Conservation (phyloP, 2,888 invertebrate species). For the Brachyptera putata region DNA sequence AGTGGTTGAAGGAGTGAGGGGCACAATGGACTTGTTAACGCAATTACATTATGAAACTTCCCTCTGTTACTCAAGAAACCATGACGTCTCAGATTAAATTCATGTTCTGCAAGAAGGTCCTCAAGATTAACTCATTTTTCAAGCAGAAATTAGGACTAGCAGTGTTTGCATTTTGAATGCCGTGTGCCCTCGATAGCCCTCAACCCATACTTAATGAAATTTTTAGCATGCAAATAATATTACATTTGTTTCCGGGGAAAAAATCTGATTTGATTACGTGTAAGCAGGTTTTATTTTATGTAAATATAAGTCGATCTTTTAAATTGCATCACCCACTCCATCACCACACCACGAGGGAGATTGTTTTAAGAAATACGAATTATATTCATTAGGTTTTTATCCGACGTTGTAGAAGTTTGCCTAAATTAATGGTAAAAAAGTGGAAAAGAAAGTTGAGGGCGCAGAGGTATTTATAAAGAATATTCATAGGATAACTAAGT, state of each 20-base stretch:
- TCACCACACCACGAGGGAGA: too few relatives aligned
- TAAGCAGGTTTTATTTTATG: slow-evolving; percentile 6
- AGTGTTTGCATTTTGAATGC: slow-evolving; percentile 30
- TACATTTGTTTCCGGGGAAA: slow-evolving; percentile 15
- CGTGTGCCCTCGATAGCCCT: not conserved
- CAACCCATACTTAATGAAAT: slow-evolving; percentile 23
- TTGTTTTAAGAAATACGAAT: too few relatives aligned
- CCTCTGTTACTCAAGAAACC: slow-evolving; percentile 18
- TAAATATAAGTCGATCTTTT: slow-evolving; percentile 10
- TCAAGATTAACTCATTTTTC: slow-evolving; percentile 34
- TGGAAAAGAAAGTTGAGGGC: too few relatives aligned
- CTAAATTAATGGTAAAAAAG: too few relatives aligned
- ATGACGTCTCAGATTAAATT: slow-evolving; percentile 31
- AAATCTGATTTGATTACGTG: slow-evolving; percentile 12
- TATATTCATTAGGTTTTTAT: too few relatives aligned
- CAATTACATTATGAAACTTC: slow-evolving; percentile 28
- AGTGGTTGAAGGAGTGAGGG: too few relatives aligned
- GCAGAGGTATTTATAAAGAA: too few relatives aligned
- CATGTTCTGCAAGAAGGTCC: slow-evolving; percentile 27
- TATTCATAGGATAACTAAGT: too few relatives aligned
- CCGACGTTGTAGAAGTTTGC: too few relatives aligned
- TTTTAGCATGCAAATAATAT: slow-evolving; percentile 26
- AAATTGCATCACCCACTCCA: not conserved
- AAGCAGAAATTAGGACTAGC: slow-evolving; percentile 29
- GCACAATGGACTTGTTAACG: too few relatives aligned